These are phyloP conservation scores for Penaeus japonicus DNA, from an alignment of 1,140 invertebrate genomes.

Conservation along the genomic window DNA sequence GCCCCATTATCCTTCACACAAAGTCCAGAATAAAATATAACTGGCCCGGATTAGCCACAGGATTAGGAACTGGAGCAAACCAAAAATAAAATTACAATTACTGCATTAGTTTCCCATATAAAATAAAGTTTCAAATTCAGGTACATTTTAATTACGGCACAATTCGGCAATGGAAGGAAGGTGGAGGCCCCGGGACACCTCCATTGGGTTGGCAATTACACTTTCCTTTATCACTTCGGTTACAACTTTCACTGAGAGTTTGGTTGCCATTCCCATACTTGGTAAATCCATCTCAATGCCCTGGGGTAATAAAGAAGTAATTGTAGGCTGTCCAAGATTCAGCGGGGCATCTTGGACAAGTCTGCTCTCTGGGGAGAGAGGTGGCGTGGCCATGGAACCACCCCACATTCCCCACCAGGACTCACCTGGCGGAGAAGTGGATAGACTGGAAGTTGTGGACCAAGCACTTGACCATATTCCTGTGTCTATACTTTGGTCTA, in stretches of 20 bases:
- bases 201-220: conserved; percentile 32
- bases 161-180: conserved; percentile 20
- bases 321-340: no score
- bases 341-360: no score
- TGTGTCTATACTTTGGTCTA: not conserved
- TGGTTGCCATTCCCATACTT: not conserved
- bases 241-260: no score
- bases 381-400: not conserved
- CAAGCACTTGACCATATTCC: not conserved
- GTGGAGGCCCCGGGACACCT: conserved; percentile 21
- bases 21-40: no score
- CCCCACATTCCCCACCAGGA: conserved; percentile 1
- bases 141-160: not conserved
- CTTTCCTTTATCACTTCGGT: no score
- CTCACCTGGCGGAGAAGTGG: not conserved
- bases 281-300: not conserved
- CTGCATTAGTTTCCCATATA: no score
- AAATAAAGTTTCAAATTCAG: no score
- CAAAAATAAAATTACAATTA: no score
- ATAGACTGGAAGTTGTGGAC: not conserved
- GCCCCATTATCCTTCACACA: no score
- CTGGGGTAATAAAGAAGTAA: no score
- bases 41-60: no score
- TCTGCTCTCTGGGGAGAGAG: not conserved
- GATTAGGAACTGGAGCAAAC: no score